Evolutionary conservation across 2,888 invertebrate species (phyloP).

Genomic region (Meteorus colon): DNA sequence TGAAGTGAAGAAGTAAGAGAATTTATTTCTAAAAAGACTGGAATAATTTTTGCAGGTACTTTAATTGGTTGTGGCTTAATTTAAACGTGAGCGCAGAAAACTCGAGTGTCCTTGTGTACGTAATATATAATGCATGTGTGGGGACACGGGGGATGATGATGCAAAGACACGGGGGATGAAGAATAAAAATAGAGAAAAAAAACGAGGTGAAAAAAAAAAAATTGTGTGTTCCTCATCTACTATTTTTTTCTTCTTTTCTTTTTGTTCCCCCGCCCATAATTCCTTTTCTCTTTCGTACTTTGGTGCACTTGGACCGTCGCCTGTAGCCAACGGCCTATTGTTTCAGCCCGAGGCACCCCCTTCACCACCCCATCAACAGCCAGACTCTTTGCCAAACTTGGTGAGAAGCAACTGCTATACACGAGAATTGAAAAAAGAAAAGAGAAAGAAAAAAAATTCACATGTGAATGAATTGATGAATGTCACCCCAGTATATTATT

Average conservation of each 20-base stretch:
- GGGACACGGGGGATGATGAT: constrained; percentile 30
- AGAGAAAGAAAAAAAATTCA: no score
- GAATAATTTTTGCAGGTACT: constrained; percentile 58
- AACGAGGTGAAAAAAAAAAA: constrained; percentile 21
- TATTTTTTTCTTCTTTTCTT: constrained; percentile 40
- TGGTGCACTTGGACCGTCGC: constrained; percentile 61
- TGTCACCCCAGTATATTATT: no score
- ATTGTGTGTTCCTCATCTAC: constrained; percentile 9
- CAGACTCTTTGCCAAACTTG: constrained; percentile 16
- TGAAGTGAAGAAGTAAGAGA: constrained; percentile 25
- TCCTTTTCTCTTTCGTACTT: constrained; percentile 40
- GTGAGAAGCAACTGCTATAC: constrained; percentile 49
- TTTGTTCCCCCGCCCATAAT: constrained; percentile 40
- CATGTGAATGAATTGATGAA: background rate
- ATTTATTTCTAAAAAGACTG: constrained; percentile 39
- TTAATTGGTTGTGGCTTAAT: constrained; percentile 69
- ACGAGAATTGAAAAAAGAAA: constrained; percentile 49
- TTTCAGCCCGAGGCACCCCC: constrained; percentile 55
- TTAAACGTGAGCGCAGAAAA: constrained; percentile 62
- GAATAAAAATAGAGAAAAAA: constrained; percentile 35
- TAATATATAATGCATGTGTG: constrained; percentile 24
- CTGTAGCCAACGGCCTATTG: constrained; percentile 68
- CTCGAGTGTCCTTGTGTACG: constrained; percentile 63
- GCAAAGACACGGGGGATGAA: constrained; percentile 40
- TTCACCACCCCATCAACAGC: constrained; percentile 22